Evolutionary conservation across 2,888 invertebrate species (phyloP).

Genomic region (Lathronympha strigana): DNA sequence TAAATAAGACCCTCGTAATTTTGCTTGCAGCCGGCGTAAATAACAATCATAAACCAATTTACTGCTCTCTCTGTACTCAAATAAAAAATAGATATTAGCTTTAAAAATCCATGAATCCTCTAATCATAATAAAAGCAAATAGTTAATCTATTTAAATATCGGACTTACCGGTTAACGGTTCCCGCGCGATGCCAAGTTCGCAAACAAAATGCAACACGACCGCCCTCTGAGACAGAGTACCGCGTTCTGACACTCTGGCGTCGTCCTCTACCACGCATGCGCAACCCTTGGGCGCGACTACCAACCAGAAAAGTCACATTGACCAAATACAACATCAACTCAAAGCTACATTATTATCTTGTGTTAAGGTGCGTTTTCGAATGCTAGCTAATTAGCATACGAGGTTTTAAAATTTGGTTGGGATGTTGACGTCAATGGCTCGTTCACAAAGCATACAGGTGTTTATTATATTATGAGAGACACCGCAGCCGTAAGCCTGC

Average conservation of each 20-base stretch:
- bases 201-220: conserved; percentile 52
- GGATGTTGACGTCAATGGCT: conserved; percentile 76
- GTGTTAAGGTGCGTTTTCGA: background rate
- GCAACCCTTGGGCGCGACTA: conserved; percentile 51
- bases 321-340: background rate
- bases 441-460: conserved; percentile 80
- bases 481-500: conserved; percentile 47
- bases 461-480: conserved; percentile 58
- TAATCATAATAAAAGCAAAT: conserved; percentile 10
- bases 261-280: conserved; percentile 60
- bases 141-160: conserved; percentile 15
- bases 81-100: background rate
- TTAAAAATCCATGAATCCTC: background rate
- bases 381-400: background rate
- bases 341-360: background rate
- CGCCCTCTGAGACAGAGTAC: conserved; percentile 62
- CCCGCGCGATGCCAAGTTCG: conserved; percentile 43
- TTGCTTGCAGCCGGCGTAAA: conserved; percentile 12
- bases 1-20: conserved; percentile 18
- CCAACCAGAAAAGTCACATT: conserved; percentile 3
- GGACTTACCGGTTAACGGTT: conserved; percentile 46
- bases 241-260: conserved; percentile 62
- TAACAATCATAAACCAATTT: conserved; percentile 13
- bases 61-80: conserved; percentile 3
- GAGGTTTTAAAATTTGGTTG: background rate